These are phyloP conservation scores for Eurystomus gularis DNA, from an alignment of 2,113 vertebrate species.

Conservation along the genomic window DNA sequence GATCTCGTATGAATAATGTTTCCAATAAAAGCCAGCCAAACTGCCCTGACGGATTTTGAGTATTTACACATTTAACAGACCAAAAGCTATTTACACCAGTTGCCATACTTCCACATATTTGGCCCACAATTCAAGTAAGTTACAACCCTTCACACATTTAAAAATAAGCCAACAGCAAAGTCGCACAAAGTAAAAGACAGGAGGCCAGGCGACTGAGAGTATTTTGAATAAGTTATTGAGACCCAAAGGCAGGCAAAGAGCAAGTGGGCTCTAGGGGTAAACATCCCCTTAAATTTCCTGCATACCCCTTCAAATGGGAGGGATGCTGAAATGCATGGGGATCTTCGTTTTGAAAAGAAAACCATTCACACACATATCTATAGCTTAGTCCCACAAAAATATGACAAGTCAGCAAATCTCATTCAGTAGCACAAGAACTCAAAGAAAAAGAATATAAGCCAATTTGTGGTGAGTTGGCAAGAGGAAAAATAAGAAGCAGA, in stretches of 20 bases:
- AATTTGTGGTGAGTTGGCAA: not conserved
- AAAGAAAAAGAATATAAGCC: not conserved
- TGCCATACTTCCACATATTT: not conserved
- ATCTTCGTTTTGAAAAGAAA: conserved; percentile 6
- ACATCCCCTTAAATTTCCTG: not conserved
- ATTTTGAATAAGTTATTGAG: not conserved
- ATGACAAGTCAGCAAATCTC: not conserved
- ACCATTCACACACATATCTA: not conserved
- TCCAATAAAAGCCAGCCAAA: conserved; percentile 11
- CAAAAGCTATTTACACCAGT: conserved; percentile 24
- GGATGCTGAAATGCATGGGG: not conserved
- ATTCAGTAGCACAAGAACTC: not conserved
- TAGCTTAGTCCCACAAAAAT: not conserved
- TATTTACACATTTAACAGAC: conserved; percentile 22
- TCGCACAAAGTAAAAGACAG: not conserved
- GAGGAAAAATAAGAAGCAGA: not conserved
- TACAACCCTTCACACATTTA: not conserved
- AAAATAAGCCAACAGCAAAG: not conserved
- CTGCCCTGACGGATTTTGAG: not conserved
- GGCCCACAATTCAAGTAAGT: not conserved
- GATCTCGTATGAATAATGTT: not conserved
- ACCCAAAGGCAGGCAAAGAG: not conserved
- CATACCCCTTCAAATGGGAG: not conserved
- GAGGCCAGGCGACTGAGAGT: not conserved
- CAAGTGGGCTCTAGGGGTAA: not conserved